These are phyloP conservation scores for Bombus breviceps DNA, from an alignment of 1,140 invertebrate genomes.

Conservation along the genomic window DNA sequence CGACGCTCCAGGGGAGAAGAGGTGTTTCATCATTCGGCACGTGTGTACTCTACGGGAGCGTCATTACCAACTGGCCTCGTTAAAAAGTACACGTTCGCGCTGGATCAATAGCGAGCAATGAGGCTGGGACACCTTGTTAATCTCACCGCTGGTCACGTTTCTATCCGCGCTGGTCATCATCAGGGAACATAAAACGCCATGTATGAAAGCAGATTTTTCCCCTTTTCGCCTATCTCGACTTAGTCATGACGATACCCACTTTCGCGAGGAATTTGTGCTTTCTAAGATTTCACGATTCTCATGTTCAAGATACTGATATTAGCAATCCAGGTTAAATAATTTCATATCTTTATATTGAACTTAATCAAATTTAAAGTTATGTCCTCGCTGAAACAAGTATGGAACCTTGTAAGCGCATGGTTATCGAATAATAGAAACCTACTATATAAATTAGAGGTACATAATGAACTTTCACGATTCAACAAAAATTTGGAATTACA, in stretches of 20 bases:
- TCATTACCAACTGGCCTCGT: slow-evolving; percentile 48
- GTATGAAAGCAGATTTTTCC: slow-evolving; percentile 42
- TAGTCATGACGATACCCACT: too few species aligned
- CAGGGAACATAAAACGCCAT: slow-evolving; percentile 10
- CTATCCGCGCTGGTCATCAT: slow-evolving; percentile 49
- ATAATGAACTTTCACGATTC: too few species aligned
- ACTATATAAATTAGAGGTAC: too few species aligned
- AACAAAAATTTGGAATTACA: too few species aligned
- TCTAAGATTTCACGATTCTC: background rate
- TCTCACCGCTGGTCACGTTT: slow-evolving; percentile 59
- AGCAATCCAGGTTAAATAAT: too few species aligned
- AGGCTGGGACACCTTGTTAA: slow-evolving; percentile 58
- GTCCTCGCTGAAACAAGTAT: too few species aligned
- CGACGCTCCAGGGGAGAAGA: background rate
- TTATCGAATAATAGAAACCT: too few species aligned
- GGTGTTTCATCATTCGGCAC: slow-evolving; percentile 45
- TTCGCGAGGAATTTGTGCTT: background rate
- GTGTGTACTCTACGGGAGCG: slow-evolving; percentile 28
- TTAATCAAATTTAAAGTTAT: too few species aligned
- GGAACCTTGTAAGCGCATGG: too few species aligned
- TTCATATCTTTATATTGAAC: too few species aligned
- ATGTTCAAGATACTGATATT: background rate
- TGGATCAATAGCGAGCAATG: slow-evolving; percentile 55
- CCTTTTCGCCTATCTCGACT: background rate
- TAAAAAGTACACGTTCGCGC: slow-evolving; percentile 53